Evolutionary conservation across 2,888 invertebrate genomes (phyloP), one percentile per base, ranked within the genome.

Genomic region (Eupithecia vulgata): DNA sequence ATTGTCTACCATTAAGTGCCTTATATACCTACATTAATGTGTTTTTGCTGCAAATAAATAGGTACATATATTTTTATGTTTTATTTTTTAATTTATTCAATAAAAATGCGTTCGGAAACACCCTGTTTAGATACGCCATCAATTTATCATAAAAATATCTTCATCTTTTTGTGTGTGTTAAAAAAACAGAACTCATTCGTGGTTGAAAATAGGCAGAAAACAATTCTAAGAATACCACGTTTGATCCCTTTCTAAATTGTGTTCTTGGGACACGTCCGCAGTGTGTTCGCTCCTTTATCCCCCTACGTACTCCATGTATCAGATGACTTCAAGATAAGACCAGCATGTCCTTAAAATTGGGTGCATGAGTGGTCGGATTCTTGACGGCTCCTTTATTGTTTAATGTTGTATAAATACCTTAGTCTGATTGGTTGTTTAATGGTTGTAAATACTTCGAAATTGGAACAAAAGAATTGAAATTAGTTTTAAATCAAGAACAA

Each of bases 351-450:
- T 76, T 80, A 75, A 86, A 88, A 88, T 89, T 85, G 87, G 80
- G 76, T 81, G 78, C 81, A 81, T 89, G 89, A 90, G 83, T 88
- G 83, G 87, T 79, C 86, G 77, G 85, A 87, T 88, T 89, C 86
- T 81, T 82, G 83, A 75, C 79, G 79, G 80, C 82, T 82, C 74
- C 82, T 84, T 83, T 82, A 84, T 88, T 86, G 81, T 76, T 62
- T 76, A 70, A 70, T 76, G 78, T 82, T 68, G 34, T 68, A 37
- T 21, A 61, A 30, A 42, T 34, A 68, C 40, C 21, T 10, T 13
- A 5, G 21, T 57, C 13, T 57, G 17, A n/a, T 37, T 64, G 30
- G 17, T 64, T 35, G 34, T 59, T 34, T 25, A 21, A 25, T 72
- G 30, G 37, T 45, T 62, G 34, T 64, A 37, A n/a, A 8, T 34